These are phyloP conservation scores for Barnardius zonarius DNA, from an alignment of 2,113 vertebrate genomes.

Conservation along the genomic window DNA sequence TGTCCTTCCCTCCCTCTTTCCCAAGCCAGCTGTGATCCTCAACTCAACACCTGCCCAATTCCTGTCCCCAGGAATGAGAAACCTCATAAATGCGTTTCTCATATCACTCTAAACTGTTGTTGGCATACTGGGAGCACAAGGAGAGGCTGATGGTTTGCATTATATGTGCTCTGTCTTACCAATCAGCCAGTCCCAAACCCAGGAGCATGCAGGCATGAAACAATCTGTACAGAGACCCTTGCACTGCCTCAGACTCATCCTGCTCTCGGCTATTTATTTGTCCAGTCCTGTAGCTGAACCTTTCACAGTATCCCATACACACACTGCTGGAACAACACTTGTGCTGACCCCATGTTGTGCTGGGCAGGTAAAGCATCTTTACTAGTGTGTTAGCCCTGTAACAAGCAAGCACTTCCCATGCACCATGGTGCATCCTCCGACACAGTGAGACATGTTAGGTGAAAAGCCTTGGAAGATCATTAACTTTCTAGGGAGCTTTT, in stretches of 20 bases:
- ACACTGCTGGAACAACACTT: neutral
- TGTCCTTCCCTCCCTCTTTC: neutral
- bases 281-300: neutral
- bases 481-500: constrained; percentile 26
- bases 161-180: neutral
- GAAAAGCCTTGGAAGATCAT: neutral
- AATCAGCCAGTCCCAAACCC: neutral
- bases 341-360: neutral
- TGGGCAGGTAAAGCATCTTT: neutral
- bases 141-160: neutral
- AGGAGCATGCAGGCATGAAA: neutral
- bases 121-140: neutral
- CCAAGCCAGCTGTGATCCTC: neutral
- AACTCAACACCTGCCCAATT: neutral
- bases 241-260: neutral
- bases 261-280: neutral
- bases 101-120: neutral
- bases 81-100: neutral
- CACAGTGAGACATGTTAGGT: neutral
- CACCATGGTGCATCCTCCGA: accelerated
- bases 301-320: neutral
- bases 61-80: neutral
- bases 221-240: neutral
- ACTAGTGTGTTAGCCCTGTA: neutral
- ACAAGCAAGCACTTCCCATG: neutral